Percentiles rank a stretch among this genome's conserved stretches.
Conservation (phyloP, 2,113 vertebrate genomes). For the Oriolus oriolus region DNA sequence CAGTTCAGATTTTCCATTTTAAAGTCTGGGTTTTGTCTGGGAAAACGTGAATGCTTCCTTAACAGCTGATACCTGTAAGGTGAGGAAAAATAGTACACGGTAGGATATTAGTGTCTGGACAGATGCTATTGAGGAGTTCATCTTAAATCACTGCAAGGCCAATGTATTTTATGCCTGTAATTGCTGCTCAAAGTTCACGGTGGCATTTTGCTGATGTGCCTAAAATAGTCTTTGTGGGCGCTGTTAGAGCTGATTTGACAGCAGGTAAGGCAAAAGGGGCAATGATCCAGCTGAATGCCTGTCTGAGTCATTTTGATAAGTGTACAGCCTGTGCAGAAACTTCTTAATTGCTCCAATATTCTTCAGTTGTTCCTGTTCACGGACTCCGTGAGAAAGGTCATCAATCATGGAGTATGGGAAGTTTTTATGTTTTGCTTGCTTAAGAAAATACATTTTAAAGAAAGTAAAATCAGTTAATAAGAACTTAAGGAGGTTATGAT, state of each 20-base stretch:
- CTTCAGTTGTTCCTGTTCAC: conserved; percentile 54
- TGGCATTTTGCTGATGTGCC: conserved; percentile 71
- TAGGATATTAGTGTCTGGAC: background rate
- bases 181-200: conserved; percentile 69
- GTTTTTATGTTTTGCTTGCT: conserved; percentile 64
- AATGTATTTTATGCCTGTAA: conserved; percentile 52
- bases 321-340: conserved; percentile 33
- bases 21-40: background rate
- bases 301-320: conserved; percentile 68
- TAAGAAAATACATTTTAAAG: conserved; percentile 60
- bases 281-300: conserved; percentile 54
- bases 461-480: background rate
- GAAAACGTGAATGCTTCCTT: background rate
- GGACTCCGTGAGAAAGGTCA: conserved; percentile 65
- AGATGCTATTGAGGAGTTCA: background rate
- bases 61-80: background rate
- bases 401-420: conserved; percentile 47
- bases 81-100: background rate
- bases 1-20: background rate
- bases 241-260: conserved; percentile 52
- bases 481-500: background rate
- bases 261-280: conserved; percentile 53
- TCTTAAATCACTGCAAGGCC: conserved; percentile 15
- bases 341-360: conserved; percentile 69
- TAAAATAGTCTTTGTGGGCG: conserved; percentile 60